Conservation (phyloP, 2,888 invertebrate species). For the Buathra laborator region DNA sequence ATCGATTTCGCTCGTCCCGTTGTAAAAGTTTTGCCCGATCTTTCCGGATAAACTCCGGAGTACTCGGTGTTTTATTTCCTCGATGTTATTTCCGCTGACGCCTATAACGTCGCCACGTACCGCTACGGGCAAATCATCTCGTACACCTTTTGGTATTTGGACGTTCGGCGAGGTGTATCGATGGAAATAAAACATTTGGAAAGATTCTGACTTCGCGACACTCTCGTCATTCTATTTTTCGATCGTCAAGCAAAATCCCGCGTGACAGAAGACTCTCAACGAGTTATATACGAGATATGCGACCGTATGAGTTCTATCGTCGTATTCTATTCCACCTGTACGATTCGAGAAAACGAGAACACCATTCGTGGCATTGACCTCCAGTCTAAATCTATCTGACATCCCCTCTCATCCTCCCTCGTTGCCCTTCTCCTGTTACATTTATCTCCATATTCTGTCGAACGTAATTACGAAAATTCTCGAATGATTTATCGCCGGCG, state of each 20-base stretch:
- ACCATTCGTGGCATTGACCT: neutral
- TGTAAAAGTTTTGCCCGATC: slow-evolving; percentile 52
- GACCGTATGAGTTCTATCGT: neutral
- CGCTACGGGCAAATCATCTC: slow-evolving; percentile 5
- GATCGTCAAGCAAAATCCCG: slow-evolving; percentile 21
- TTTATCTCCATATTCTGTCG: neutral
- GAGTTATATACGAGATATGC: neutral
- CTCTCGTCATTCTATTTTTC: slow-evolving; percentile 17
- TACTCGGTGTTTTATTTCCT: slow-evolving; percentile 4
- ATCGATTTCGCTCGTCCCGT: slow-evolving; percentile 57
- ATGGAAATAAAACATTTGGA: neutral
- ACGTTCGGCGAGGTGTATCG: neutral
- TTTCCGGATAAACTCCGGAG: neutral
- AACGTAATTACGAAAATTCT: neutral
- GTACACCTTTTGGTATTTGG: neutral
- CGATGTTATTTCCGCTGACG: slow-evolving; percentile 21
- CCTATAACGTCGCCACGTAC: neutral
- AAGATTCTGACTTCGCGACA: neutral
- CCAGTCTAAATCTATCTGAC: neutral
- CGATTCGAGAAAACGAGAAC: slow-evolving; percentile 10
- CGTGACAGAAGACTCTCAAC: slow-evolving; percentile 12
- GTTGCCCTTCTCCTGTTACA: neutral
- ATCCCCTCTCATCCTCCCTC: neutral
- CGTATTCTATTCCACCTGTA: slow-evolving; percentile 29
- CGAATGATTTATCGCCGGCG: slow-evolving; percentile 3